Conservation (phyloP, 2,113 vertebrate species). For the Callipepla squamata region DNA sequence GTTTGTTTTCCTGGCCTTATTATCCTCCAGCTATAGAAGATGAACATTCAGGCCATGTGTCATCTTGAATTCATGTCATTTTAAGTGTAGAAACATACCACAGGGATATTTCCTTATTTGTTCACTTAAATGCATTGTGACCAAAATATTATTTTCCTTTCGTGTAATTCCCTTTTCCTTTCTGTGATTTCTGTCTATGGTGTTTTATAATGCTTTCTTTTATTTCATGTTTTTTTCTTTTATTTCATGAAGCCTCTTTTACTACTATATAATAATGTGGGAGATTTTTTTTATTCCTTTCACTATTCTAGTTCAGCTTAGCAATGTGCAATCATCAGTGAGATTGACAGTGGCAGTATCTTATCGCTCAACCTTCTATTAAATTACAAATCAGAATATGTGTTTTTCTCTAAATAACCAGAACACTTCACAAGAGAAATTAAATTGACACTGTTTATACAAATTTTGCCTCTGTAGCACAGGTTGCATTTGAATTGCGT, state of each 20-base stretch:
- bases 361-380: neutral
- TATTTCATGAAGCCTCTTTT: neutral
- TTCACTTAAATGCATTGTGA: conserved; percentile 2
- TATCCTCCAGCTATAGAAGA: neutral
- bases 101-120: neutral
- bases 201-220: neutral
- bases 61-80: neutral
- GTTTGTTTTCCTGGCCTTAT: neutral
- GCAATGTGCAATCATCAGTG: neutral
- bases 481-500: neutral
- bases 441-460: neutral
- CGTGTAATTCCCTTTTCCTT: neutral
- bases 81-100: neutral
- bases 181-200: neutral
- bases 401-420: neutral
- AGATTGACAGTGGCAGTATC: neutral
- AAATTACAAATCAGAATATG: neutral
- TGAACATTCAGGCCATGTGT: conserved; percentile 10
- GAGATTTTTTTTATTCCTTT: neutral
- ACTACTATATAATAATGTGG: fast-evolving
- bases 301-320: neutral
- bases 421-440: neutral
- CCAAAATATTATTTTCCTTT: neutral
- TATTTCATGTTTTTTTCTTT: neutral
- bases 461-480: neutral